A percentile compares a stretch with the other conserved stretches of the same genome.
Evolutionary conservation across 1,140 invertebrate genomes (phyloP).

Genomic region (Hestina assimilis): DNA sequence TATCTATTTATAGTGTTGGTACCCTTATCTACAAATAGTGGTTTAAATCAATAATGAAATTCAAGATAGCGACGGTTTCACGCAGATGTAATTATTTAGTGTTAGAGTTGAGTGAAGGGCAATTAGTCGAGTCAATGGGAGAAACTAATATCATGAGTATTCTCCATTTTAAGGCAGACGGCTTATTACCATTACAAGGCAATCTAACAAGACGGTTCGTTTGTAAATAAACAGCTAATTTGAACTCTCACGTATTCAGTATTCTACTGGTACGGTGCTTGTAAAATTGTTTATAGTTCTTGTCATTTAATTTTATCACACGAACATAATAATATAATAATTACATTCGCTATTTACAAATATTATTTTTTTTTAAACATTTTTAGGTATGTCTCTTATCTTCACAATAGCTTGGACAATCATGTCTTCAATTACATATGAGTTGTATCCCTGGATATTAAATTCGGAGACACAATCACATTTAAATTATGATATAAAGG

Average conservation of each 20-base stretch:
- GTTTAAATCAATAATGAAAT: conserved; percentile 13
- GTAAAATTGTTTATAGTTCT: conserved; percentile 3
- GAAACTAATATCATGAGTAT: conserved; percentile 28
- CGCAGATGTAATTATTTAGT: conserved; percentile 43
- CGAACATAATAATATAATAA: too few species aligned
- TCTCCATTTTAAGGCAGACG: conserved; percentile 21
- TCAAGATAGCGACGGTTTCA: conserved; percentile 25
- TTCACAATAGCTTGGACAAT: too few species aligned
- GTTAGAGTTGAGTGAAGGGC: conserved; percentile 26
- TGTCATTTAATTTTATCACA: too few species aligned
- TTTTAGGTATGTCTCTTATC: too few species aligned
- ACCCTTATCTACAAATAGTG: conserved; percentile 5
- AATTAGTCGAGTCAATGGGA: conserved; percentile 37
- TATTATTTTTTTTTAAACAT: too few species aligned
- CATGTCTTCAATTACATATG: too few species aligned
- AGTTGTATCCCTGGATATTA: too few species aligned
- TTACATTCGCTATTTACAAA: too few species aligned
- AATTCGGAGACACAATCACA: too few species aligned
- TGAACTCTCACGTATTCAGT: conserved; percentile 23
- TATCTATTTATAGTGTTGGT: neutral
- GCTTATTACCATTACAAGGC: conserved; percentile 61
- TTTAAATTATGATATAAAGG: too few species aligned
- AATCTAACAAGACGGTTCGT: conserved; percentile 40
- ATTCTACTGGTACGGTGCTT: conserved; percentile 26
- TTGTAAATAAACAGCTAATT: conserved; percentile 47